Conservation (phyloP, 2,888 invertebrate species). For the Morpho deidamia region DNA sequence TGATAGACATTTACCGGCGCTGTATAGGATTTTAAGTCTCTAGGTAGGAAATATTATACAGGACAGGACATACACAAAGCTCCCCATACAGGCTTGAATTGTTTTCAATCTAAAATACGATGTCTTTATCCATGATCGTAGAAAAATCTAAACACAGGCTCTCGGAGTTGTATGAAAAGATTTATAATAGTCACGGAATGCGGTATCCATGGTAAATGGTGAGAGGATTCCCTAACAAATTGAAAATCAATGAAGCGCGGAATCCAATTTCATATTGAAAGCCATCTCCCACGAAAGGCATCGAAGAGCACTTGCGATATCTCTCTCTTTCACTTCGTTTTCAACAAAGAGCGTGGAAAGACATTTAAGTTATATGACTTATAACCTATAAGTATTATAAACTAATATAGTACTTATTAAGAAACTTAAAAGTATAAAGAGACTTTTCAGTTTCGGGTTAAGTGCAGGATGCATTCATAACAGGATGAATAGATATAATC, state of each 20-base stretch:
- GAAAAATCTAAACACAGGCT: slow-evolving; percentile 10
- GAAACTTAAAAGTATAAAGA: too few species aligned
- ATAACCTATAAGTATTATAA: too few species aligned
- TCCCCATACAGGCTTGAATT: background rate
- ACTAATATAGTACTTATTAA: background rate
- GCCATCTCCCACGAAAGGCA: slow-evolving; percentile 68
- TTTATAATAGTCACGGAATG: slow-evolving; percentile 57
- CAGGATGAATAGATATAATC: too few species aligned
- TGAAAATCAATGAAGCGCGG: slow-evolving; percentile 82
- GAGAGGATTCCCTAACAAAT: slow-evolving; percentile 73
- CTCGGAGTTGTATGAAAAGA: slow-evolving; percentile 35
- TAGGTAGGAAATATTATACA: too few species aligned
- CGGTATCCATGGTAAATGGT: slow-evolving; percentile 67
- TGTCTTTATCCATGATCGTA: slow-evolving; percentile 1
- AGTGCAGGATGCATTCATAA: background rate
- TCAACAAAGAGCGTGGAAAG: slow-evolving; percentile 35
- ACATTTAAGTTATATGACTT: slow-evolving; percentile 9
- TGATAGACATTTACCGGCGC: too few species aligned
- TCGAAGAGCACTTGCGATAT: slow-evolving; percentile 55
- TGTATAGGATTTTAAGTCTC: too few species aligned
- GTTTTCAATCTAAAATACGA: slow-evolving; percentile 2
- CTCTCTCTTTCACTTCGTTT: slow-evolving; percentile 63
- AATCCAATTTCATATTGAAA: slow-evolving; percentile 83
- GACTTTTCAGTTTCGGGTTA: background rate
- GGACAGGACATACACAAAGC: background rate